Conservation (phyloP, 23 tunicate species). For the Botrylloides violaceus region DNA sequence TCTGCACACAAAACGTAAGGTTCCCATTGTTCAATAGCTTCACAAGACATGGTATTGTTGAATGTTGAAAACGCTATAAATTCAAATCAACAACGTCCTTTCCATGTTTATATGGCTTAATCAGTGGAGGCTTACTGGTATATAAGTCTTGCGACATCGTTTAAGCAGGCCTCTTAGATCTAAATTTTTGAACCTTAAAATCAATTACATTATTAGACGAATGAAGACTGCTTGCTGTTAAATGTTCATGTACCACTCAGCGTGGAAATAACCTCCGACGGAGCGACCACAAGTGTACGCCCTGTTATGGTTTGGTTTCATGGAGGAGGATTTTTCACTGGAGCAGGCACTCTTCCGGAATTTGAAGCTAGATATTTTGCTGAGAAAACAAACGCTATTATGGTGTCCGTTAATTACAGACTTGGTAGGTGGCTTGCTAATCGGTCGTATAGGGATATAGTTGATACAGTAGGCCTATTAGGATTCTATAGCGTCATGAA, state of each 20-base stretch:
- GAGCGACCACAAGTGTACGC: slow-evolving; percentile 26
- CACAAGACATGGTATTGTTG: no score
- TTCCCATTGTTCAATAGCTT: no score
- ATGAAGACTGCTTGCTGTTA: slow-evolving; percentile 74
- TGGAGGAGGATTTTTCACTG: slow-evolving; percentile 78
- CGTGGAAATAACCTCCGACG: slow-evolving; percentile 32
- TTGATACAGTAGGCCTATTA: no score
- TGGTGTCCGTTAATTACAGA: slow-evolving; percentile 78
- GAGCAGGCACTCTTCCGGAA: slow-evolving; percentile 40
- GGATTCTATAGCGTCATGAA: no score
- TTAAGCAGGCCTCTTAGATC: no score
- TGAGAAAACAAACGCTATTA: slow-evolving; percentile 44
- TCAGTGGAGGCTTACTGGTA: no score
- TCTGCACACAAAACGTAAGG: slow-evolving; percentile 19
- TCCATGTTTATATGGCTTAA: no score
- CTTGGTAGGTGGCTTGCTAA: slow-evolving; percentile 35
- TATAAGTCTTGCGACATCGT: no score
- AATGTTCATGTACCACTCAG: slow-evolving; percentile 63
- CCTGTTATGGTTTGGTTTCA: slow-evolving; percentile 97
- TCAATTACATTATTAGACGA: slow-evolving; percentile 17
- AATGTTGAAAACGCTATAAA: no score
- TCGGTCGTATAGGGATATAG: no score
- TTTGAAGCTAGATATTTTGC: slow-evolving; percentile 76
- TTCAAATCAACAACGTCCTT: no score
- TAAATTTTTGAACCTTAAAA: no score